phyloP scores from a whole-genome alignment of 2,888 invertebrate species.

The Amiota minor region DNA sequence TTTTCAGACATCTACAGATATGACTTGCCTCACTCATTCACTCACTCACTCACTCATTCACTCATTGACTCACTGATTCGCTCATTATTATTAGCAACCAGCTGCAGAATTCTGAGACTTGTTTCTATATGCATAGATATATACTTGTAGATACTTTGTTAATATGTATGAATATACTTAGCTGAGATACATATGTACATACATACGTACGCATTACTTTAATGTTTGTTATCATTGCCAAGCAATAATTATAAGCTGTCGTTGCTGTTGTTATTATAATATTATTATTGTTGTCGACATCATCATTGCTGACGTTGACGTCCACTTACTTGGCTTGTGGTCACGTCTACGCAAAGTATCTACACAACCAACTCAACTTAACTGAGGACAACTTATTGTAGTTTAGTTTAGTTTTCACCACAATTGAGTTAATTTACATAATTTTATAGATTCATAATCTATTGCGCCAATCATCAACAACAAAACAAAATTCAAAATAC shows the following conservation, averaged over 20 bases:
- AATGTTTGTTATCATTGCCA: conserved; percentile 26
- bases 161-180: not conserved
- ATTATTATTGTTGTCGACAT: too few relatives aligned
- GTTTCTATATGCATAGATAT: conserved; percentile 9
- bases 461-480: not conserved
- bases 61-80: conserved; percentile 4
- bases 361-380: not conserved
- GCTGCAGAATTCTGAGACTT: conserved; percentile 7
- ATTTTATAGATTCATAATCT: not conserved
- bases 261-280: not conserved
- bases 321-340: conserved; percentile 8
- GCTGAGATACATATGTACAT: conserved; percentile 23
- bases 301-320: too few relatives aligned
- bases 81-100: conserved; percentile 36
- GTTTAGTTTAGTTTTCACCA: not conserved
- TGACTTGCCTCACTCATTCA: not conserved
- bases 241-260: conserved; percentile 24
- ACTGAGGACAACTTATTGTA: not conserved
- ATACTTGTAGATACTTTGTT: not conserved
- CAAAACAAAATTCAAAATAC: not conserved
- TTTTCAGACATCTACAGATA: conserved; percentile 14
- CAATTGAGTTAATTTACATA: conserved; percentile 19
- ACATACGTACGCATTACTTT: conserved; percentile 8
- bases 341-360: conserved; percentile 17
- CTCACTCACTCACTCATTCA: not conserved